Percentiles rank a stretch among this genome's conserved stretches.
Evolutionary conservation across 2,797 vertebrate species (phyloP).

Genomic region (Avahi laniger): DNA sequence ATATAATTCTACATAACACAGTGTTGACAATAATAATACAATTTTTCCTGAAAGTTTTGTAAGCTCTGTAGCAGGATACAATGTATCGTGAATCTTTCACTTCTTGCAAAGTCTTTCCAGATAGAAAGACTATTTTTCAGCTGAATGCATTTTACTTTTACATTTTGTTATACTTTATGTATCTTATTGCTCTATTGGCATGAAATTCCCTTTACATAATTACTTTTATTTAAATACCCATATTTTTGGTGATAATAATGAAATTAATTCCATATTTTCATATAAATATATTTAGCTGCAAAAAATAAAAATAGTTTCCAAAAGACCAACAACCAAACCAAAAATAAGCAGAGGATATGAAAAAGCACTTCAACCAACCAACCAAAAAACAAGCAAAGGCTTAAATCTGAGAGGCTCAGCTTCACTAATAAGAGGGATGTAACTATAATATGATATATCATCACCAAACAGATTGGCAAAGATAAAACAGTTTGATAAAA

Average conservation of each 20-base stretch:
- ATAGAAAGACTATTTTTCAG: conserved; percentile 9
- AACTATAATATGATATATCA: not conserved
- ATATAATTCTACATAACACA: not conserved
- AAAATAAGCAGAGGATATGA: conserved; percentile 34
- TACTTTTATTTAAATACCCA: conserved; percentile 21
- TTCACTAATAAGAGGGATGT: not conserved
- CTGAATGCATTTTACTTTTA: conserved; percentile 14
- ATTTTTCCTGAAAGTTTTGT: conserved; percentile 6
- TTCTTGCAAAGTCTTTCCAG: not conserved
- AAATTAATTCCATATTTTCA: conserved; percentile 37
- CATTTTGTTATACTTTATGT: conserved; percentile 21
- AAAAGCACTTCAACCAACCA: not conserved
- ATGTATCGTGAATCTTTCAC: conserved; percentile 29
- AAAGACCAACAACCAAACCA: not conserved
- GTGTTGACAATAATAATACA: not conserved
- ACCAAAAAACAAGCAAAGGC: not conserved
- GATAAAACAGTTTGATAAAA: not conserved
- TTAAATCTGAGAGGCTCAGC: not conserved
- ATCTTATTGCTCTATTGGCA: not conserved
- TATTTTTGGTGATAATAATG: conserved; percentile 8
- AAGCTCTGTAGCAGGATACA: conserved; percentile 31
- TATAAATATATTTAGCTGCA: not conserved
- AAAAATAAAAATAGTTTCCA: conserved; percentile 7
- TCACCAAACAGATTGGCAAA: not conserved
- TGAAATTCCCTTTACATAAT: not conserved